A percentile compares a stretch with the other conserved stretches of the same genome.
These are phyloP conservation scores for Carollia perspicillata DNA, from an alignment of 2,113 vertebrate species.

Conservation along the genomic window DNA sequence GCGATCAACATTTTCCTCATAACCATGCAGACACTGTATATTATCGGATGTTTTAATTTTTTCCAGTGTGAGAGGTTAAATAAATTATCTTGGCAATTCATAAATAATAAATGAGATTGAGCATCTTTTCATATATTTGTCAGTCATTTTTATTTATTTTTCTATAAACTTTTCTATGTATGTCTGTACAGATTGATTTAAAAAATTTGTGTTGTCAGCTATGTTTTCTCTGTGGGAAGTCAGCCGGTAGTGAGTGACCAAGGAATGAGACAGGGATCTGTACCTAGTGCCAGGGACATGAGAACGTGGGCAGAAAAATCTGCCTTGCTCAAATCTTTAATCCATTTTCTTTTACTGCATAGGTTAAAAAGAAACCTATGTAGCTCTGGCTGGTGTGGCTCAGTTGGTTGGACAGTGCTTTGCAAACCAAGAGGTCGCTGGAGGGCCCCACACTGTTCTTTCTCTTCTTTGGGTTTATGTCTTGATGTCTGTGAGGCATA, in stretches of 20 bases:
- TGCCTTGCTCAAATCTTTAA: not conserved
- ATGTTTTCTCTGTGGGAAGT: not conserved
- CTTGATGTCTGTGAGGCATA: not conserved
- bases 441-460: too few relatives aligned
- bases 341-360: not conserved
- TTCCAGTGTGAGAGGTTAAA: not conserved
- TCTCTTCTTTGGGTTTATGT: not conserved
- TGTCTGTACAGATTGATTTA: not conserved
- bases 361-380: too few relatives aligned
- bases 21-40: not conserved
- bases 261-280: not conserved
- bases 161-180: not conserved
- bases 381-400: too few relatives aligned
- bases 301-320: not conserved
- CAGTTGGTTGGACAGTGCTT: too few relatives aligned
- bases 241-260: not conserved
- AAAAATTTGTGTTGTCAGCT: not conserved
- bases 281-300: not conserved
- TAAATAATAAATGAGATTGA: not conserved
- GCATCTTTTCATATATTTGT: not conserved
- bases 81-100: not conserved
- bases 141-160: conserved; percentile 33
- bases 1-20: not conserved
- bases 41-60: conserved; percentile 15
- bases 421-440: too few relatives aligned